A percentile compares a stretch with the other conserved stretches of the same genome.
phyloP scores from a whole-genome alignment of 2,888 invertebrate genomes.

The Xestia xanthographa region DNA sequence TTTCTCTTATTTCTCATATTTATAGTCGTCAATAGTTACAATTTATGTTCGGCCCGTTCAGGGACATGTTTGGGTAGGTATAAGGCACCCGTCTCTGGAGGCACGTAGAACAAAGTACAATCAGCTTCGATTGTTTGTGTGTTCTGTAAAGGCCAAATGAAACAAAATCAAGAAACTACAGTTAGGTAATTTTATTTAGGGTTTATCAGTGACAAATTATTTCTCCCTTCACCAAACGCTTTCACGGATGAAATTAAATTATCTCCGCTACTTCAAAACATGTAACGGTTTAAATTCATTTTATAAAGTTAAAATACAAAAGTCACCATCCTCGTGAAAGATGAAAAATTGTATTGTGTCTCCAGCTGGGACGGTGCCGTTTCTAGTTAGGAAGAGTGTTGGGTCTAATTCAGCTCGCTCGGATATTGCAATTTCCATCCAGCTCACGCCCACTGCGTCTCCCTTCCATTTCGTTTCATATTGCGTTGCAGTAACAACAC shows the following conservation, averaged over 20 bases:
- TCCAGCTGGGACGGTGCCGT: constrained; percentile 55
- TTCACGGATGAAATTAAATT: constrained; percentile 47
- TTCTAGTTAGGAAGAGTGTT: constrained; percentile 70
- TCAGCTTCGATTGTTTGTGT: constrained; percentile 30
- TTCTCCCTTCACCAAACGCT: constrained; percentile 13
- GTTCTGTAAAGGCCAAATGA: constrained; percentile 17
- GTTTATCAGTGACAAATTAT: not conserved
- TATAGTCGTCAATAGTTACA: not conserved
- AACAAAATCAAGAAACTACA: constrained; percentile 9
- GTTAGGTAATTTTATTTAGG: not conserved
- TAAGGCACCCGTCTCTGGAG: constrained; percentile 16
- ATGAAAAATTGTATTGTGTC: constrained; percentile 55
- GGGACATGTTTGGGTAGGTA: not conserved
- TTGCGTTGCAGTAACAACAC: constrained; percentile 77
- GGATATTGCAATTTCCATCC: constrained; percentile 88
- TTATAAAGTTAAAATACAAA: constrained; percentile 41
- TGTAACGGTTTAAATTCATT: constrained; percentile 45
- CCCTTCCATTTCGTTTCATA: constrained; percentile 84
- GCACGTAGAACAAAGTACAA: constrained; percentile 32
- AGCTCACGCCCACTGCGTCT: constrained; percentile 78
- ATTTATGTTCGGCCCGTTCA: not conserved
- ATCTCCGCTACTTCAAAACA: constrained; percentile 26
- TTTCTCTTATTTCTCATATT: not conserved
- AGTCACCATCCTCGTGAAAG: constrained; percentile 38
- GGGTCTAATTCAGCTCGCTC: constrained; percentile 77